Base-by-base conservation (phyloP, 1,140 invertebrate genomes). In the Drosophila elegans region DNA sequence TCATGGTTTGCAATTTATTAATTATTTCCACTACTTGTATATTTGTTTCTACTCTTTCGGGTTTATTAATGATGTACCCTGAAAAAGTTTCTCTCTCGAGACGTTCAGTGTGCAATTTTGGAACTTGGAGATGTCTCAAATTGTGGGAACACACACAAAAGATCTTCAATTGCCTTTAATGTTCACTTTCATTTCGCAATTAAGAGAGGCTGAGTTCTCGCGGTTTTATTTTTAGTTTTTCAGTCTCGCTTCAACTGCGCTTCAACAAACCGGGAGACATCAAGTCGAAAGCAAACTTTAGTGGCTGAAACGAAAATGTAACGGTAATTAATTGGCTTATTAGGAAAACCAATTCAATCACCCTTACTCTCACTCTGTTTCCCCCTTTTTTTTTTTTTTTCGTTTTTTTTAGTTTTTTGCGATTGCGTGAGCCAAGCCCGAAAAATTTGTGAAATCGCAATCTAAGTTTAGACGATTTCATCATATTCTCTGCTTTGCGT, bases 401-500 rank as follows among this genome's bases (percentile, higher is more conserved):
- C n/a, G n/a, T n/a, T n/a, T 21, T 21, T 41, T 16, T 57, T 27
- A 21, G 16, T 21, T 69, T 51, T 38, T 34, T n/a, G 41, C 48
- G 34, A 52, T 75, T 77, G 64, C 74, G 82, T 85, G 74, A 64
- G 57, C 69, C 74, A 36, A 78, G 56, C 74, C 71, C 77, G 49
- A 41, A 71, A 73, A 59, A 25, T 46, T 51, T 32, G 48, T 48
- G 34, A 74, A 81, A 64, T 78, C 55, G 72, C 44, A 59, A 66
- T 82, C 85, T 89, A 88, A 83, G 54, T 85, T 85, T 85, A 77
- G 80, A 68, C 61, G 75, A 89, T 88, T 89, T 88, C 84, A 80
- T 89, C 80, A 88, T 76, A 72, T 80, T 79, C 61, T 74, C 68
- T 68, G 77, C 38, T 80, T 85, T 71, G 68, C 61, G 74, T 86